Evolutionary conservation across 2,797 vertebrate genomes (phyloP).

Genomic region (Sebastiscus albofasciatus): DNA sequence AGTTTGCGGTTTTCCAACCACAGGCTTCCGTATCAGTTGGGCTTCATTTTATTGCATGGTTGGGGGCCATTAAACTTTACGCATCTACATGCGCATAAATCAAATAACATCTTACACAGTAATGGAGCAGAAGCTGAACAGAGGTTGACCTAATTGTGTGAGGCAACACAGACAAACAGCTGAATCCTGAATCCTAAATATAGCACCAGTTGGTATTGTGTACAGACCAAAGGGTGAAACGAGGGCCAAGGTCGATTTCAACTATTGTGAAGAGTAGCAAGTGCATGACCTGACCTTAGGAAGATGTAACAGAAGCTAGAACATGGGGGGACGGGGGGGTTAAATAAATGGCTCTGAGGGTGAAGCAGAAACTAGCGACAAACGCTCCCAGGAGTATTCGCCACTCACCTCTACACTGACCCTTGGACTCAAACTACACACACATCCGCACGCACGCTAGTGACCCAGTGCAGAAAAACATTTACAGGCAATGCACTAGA

Average conservation of each 20-base stretch:
- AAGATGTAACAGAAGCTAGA: constrained; percentile 46
- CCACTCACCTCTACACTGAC: constrained; percentile 48
- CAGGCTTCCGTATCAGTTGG: constrained; percentile 31
- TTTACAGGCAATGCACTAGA: constrained; percentile 86
- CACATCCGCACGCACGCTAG: constrained; percentile 42
- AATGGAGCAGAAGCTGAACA: constrained; percentile 42
- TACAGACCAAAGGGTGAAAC: constrained; percentile 71
- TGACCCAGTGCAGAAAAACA: constrained; percentile 82
- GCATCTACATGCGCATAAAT: constrained; percentile 56
- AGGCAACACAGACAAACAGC: constrained; percentile 79
- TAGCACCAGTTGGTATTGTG: constrained; percentile 90
- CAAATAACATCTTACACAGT: constrained; percentile 39
- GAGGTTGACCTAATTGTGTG: constrained; percentile 57
- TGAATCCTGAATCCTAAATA: constrained; percentile 81
- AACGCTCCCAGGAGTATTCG: constrained; percentile 51
- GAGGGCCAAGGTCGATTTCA: constrained; percentile 50
- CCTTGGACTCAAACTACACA: constrained; percentile 51
- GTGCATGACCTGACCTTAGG: constrained; percentile 53
- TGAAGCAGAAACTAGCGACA: constrained; percentile 48
- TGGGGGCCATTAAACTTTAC: constrained; percentile 10
- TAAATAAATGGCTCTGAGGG: constrained; percentile 47
- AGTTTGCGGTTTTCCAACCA: constrained; percentile 20
- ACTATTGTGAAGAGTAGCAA: constrained; percentile 49
- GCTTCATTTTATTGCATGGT: constrained; percentile 65
- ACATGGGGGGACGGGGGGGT: neutral